Conservation (phyloP, 2,113 vertebrate genomes). For the Nycticryphes semicollaris region DNA sequence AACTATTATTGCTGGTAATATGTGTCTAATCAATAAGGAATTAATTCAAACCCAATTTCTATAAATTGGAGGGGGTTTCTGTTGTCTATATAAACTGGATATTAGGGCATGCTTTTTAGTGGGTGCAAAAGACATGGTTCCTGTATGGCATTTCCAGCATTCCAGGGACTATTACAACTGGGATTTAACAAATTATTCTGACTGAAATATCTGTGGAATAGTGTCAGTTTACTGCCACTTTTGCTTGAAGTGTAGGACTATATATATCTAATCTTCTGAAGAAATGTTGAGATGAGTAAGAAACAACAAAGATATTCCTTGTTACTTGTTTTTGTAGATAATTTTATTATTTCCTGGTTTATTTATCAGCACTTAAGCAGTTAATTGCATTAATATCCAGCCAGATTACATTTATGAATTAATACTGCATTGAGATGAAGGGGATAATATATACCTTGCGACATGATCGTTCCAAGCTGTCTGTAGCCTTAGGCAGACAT, state of each 20-base stretch:
- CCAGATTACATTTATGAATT: neutral
- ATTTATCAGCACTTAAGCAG: neutral
- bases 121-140: neutral
- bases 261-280: neutral
- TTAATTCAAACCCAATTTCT: neutral
- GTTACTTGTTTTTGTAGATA: neutral
- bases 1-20: neutral
- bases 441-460: neutral
- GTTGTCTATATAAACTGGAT: neutral
- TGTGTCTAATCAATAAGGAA: neutral
- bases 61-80: neutral
- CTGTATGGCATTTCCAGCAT: neutral
- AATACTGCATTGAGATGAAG: neutral
- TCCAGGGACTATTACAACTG: neutral
- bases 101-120: neutral
- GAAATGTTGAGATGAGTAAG: neutral
- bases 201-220: neutral
- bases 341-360: neutral
- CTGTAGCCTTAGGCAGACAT: conserved; percentile 15
- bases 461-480: neutral
- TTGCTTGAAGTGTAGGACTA: neutral
- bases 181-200: neutral
- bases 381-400: neutral
- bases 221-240: neutral
- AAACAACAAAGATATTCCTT: neutral